phyloP scores from a whole-genome alignment of 2,113 vertebrate species.

The Ivindomyrus marchei region DNA sequence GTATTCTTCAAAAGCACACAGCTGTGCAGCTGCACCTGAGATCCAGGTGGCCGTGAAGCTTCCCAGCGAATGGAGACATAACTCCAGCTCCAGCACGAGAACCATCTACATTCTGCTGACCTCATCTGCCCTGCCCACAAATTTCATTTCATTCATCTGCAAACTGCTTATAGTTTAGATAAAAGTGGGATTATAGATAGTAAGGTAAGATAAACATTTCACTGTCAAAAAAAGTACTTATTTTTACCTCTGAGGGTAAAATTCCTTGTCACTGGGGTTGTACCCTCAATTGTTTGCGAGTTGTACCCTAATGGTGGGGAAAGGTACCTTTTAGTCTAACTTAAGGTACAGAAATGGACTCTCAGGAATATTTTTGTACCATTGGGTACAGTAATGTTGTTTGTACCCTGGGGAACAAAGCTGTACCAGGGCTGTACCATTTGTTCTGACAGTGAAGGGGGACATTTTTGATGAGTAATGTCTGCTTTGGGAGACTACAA shows the following conservation, averaged over 20 bases:
- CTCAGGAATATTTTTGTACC: not conserved
- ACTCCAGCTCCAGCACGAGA: not conserved
- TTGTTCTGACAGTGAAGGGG: not conserved
- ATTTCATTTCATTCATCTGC: not conserved
- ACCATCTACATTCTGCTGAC: not conserved
- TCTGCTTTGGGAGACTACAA: not conserved
- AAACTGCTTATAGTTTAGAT: not conserved
- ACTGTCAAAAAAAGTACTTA: not conserved
- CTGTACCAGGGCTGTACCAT: not conserved
- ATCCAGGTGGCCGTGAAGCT: not conserved
- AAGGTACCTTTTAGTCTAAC: not conserved
- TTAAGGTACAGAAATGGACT: not conserved
- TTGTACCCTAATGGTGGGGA: not conserved
- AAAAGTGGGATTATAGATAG: not conserved
- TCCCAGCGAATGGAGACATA: not conserved
- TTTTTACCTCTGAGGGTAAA: not conserved
- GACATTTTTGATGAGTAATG: not conserved
- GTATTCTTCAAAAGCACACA: not conserved
- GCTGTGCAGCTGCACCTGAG: constrained; percentile 18
- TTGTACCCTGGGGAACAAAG: not conserved
- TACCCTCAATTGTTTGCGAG: not conserved
- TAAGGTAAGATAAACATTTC: not conserved
- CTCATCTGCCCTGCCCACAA: constrained; percentile 3
- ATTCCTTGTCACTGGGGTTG: not conserved
- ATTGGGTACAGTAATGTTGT: not conserved